These are phyloP conservation scores for Trichonephila inaurata DNA, from an alignment of 1,140 invertebrate genomes.

Conservation along the genomic window DNA sequence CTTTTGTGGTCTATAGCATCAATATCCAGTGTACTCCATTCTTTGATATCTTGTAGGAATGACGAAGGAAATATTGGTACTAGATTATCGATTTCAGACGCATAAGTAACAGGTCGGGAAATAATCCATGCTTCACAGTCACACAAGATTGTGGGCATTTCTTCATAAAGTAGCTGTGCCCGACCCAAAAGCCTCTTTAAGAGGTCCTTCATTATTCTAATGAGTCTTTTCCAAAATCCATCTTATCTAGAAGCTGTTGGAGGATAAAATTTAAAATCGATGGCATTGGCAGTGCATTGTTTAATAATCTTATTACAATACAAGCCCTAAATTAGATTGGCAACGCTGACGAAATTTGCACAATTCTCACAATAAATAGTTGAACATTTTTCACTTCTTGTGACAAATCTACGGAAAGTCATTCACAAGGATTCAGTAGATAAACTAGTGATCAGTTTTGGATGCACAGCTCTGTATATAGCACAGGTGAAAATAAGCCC, in stretches of 20 bases:
- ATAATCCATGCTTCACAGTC: slow-evolving; percentile 43
- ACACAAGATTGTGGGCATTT: slow-evolving; percentile 37
- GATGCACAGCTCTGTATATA: too few species aligned
- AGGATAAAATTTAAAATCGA: background rate
- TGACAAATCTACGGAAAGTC: slow-evolving; percentile 63
- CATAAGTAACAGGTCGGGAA: background rate
- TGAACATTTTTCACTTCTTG: slow-evolving; percentile 73
- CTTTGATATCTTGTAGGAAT: slow-evolving; percentile 47
- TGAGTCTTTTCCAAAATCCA: background rate
- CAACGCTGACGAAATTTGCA: too few species aligned
- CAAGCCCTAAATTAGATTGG: background rate
- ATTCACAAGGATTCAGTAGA: background rate
- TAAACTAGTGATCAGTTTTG: too few species aligned
- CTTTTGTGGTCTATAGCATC: slow-evolving; percentile 18
- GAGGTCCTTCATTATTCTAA: background rate
- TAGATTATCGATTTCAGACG: background rate
- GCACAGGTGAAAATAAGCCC: background rate
- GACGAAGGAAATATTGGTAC: too few species aligned
- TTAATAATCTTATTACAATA: too few species aligned
- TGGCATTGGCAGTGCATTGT: background rate
- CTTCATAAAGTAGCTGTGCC: background rate
- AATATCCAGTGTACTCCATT: background rate
- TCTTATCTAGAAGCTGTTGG: background rate
- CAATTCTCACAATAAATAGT: slow-evolving; percentile 79
- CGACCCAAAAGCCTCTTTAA: slow-evolving; percentile 23